phyloP scores from a whole-genome alignment of 2,888 invertebrate species.

The Monoplex corrugatus region DNA sequence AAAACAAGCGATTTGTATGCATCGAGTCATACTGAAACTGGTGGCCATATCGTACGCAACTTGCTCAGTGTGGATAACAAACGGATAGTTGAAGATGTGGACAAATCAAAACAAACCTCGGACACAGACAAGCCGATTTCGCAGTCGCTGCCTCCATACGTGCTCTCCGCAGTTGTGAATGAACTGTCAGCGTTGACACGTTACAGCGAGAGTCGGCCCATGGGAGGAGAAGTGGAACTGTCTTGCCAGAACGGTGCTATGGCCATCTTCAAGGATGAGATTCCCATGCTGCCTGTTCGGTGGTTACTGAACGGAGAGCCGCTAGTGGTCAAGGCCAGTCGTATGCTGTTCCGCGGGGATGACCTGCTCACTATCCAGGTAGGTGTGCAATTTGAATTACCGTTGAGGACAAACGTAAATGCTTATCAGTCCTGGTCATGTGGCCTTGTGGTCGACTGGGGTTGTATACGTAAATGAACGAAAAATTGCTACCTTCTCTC shows the following conservation, averaged over 20 bases:
- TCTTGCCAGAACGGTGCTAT: slow-evolving; percentile 65
- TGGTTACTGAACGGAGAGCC: slow-evolving; percentile 65
- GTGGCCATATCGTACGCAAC: too few species aligned
- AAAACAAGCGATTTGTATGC: too few species aligned
- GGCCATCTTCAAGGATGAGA: slow-evolving; percentile 62
- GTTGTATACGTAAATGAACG: neutral
- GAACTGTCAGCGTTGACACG: neutral
- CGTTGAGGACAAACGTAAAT: too few species aligned
- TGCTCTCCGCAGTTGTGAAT: neutral
- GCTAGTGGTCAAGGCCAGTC: slow-evolving; percentile 15
- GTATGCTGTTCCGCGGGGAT: neutral
- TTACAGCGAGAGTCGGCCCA: slow-evolving; percentile 59
- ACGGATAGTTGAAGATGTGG: too few species aligned
- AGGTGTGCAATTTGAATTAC: too few species aligned
- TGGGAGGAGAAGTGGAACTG: slow-evolving; percentile 64
- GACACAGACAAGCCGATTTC: slow-evolving; percentile 14
- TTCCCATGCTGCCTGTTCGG: slow-evolving; percentile 68
- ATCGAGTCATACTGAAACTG: too few species aligned
- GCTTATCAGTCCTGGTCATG: too few species aligned
- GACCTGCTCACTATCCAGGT: neutral
- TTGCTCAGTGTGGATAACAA: too few species aligned
- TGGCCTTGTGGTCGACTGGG: neutral
- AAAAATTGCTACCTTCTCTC: too few species aligned
- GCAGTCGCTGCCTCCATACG: neutral
- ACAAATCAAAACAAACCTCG: neutral